Conservation (phyloP, 2,797 vertebrate species). For the Syncerus caffer region DNA sequence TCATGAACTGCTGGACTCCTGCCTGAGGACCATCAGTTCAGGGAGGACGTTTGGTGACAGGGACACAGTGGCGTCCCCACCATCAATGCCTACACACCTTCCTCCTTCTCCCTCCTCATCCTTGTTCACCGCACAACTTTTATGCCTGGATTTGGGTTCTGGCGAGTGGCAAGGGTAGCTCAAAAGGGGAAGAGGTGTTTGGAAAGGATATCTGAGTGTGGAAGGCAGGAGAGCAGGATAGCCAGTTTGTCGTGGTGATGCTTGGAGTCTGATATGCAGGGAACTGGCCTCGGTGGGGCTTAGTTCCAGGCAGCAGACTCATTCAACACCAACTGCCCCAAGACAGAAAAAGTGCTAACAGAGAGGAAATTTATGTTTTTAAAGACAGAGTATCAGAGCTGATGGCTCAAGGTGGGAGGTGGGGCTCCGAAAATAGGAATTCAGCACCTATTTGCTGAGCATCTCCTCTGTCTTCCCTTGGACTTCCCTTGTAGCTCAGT, state of each 20-base stretch:
- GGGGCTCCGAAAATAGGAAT: not conserved
- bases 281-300: not conserved
- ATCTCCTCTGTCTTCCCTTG: not conserved
- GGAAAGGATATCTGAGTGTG: not conserved
- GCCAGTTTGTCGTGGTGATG: not conserved
- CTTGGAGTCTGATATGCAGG: too few species aligned
- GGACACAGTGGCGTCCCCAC: not conserved
- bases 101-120: not conserved
- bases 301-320: not conserved
- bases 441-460: not conserved
- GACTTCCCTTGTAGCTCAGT: not conserved
- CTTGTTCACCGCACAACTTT: not conserved
- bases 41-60: not conserved
- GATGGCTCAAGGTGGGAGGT: not conserved
- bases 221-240: not conserved
- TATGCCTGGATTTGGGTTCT: not conserved
- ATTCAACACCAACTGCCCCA: not conserved
- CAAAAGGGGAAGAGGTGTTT: not conserved
- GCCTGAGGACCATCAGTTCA: not conserved
- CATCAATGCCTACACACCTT: fast-evolving
- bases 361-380: not conserved
- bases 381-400: not conserved
- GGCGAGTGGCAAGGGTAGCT: not conserved
- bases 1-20: not conserved
- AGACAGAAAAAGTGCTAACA: not conserved